Base-by-base conservation (phyloP, 2,113 vertebrate genomes). In the Upupa epops region DNA sequence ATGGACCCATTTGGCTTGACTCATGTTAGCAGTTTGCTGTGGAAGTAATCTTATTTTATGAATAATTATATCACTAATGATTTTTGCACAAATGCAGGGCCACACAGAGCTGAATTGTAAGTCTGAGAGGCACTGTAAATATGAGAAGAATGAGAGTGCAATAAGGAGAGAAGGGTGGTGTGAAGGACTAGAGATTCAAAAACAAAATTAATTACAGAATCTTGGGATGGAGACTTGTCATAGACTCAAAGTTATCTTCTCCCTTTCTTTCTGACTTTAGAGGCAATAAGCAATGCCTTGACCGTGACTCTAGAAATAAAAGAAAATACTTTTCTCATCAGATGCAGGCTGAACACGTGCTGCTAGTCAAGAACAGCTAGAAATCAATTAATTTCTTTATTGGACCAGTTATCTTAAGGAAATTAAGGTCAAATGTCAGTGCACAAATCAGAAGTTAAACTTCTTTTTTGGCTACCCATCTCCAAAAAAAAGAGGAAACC, bases 161-260 rank as follows among this genome's bases (percentile, higher is more conserved):
- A 2, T 42, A 65, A 34, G 20, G 29, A 54, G 49, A 49, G 26
- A 60, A 60, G 31, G 6, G 18, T 2, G 2, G 1, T 8, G 17
- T 60, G n/a, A 31, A 69, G 26, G 2, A 64, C 15, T 48, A 7
- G 12, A 60, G 31, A 13, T 34, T 19, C 4, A 46, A 16, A 61
- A 68, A 56, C 8, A 60, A 75, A 25, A 2, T 55, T 16, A 76
- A 68, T 63, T 1, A 1, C 5, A 36, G 34, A 42, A 9, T 22
- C 1, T 4, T 56, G 24, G 1, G 10, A 64, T 49, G 48, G n/a
- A 64, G 8, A 3, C 3, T 40, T 40, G 13, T 6, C 6, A 37
- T 42, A 2, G 5, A 24, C 17, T 8, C 11, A 46, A 54, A 54
- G 17, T 49, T n/a, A 11, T 37, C 32, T 78, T 32, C 2, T 64